These are phyloP conservation scores for Romanomermis culicivorax DNA, from an alignment of 2,888 invertebrate species.

Conservation along the genomic window DNA sequence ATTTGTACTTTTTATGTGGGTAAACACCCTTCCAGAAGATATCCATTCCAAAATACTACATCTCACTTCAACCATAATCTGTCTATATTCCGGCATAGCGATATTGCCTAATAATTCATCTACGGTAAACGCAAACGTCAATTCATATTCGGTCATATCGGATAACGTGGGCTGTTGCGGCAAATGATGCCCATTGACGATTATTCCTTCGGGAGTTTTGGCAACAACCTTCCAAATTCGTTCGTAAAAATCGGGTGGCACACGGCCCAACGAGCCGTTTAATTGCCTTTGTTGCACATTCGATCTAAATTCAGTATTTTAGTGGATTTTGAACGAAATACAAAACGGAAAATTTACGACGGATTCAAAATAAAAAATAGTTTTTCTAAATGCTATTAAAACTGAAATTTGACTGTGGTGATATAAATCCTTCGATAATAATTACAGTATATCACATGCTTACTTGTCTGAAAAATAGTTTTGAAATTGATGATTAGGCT, in stretches of 20 bases:
- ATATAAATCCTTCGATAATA: too few species aligned
- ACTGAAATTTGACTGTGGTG: too few species aligned
- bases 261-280: conserved; percentile 83
- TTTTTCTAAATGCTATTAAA: not conserved
- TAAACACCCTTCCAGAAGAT: too few species aligned
- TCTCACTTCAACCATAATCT: conserved; percentile 46
- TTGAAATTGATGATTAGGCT: too few species aligned
- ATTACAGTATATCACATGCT: too few species aligned
- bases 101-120: conserved; percentile 55
- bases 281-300: conserved; percentile 65
- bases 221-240: conserved; percentile 84
- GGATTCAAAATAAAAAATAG: not conserved
- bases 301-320: conserved; percentile 37
- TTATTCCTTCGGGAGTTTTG: conserved; percentile 66
- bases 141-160: conserved; percentile 87
- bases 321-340: not conserved
- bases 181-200: conserved; percentile 59
- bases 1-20: too few species aligned
- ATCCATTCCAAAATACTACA: too few species aligned
- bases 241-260: conserved; percentile 79
- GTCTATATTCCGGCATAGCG: conserved; percentile 45
- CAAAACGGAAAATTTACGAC: not conserved
- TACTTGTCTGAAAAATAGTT: too few species aligned
- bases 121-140: conserved; percentile 77
- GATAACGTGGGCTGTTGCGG: conserved; percentile 81